A percentile compares a stretch with the other conserved stretches of the same genome.
Evolutionary conservation across 2,113 vertebrate genomes (phyloP).

Genomic region (Propithecus coquereli): DNA sequence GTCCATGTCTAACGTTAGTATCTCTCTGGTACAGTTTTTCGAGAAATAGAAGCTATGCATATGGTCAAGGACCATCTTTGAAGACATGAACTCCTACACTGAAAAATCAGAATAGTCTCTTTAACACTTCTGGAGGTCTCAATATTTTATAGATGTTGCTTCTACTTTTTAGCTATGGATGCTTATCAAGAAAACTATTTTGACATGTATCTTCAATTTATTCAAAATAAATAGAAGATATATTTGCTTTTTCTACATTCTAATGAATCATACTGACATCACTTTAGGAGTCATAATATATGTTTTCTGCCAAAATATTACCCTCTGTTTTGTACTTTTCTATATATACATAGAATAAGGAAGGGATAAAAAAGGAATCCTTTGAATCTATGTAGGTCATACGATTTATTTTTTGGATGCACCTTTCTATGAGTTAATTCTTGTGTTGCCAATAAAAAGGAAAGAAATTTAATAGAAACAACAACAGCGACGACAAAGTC

Average conservation of each 20-base stretch:
- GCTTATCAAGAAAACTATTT: neutral
- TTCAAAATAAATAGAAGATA: neutral
- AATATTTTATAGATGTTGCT: neutral
- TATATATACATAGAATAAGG: neutral
- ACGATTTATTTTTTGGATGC: neutral
- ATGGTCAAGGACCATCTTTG: neutral
- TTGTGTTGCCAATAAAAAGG: neutral
- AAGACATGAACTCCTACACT: neutral
- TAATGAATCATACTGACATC: neutral
- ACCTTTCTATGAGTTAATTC: neutral
- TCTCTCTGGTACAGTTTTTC: neutral
- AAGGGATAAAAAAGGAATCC: neutral
- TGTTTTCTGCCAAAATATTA: neutral
- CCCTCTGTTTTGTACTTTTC: neutral
- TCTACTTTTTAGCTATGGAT: neutral
- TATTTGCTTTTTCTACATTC: neutral
- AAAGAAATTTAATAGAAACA: neutral
- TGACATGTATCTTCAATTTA: neutral
- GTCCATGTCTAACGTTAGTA: neutral
- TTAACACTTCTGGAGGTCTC: neutral
- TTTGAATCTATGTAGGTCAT: neutral
- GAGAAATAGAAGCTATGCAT: neutral
- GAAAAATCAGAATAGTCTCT: neutral
- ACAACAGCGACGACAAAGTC: too few species aligned
- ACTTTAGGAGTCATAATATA: neutral